A percentile compares a stretch with the other conserved stretches of the same genome.
Conservation (phyloP, 2,113 vertebrate genomes). For the Rhinopomastus cyanomelas region DNA sequence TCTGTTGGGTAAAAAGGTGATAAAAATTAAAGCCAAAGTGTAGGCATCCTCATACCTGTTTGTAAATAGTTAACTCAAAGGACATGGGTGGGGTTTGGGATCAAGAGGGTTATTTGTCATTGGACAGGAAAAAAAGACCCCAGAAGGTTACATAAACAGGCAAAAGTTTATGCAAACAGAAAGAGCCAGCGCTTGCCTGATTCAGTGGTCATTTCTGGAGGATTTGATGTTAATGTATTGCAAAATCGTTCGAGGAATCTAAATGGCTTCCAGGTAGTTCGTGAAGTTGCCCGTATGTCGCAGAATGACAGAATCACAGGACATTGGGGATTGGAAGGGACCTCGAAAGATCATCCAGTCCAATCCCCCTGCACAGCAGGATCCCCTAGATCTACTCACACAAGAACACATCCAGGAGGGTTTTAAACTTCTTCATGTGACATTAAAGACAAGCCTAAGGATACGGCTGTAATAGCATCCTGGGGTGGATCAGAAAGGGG, state of each 20-base stretch:
- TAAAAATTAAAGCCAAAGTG: not conserved
- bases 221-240: slow-evolving; percentile 27
- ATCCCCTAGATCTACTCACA: no score
- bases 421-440: no score
- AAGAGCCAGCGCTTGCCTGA: not conserved
- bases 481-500: no score
- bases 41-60: not conserved
- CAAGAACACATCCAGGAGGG: no score
- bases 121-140: not conserved
- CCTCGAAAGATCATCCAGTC: no score
- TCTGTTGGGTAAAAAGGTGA: not conserved
- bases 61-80: slow-evolving; percentile 40
- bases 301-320: no score
- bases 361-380: no score
- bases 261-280: not conserved
- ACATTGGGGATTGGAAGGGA: no score
- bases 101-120: slow-evolving; percentile 26
- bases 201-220: slow-evolving; percentile 1
- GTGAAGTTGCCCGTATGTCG: not conserved
- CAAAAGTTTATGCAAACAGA: slow-evolving; percentile 36
- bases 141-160: slow-evolving; percentile 53
- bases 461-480: no score
- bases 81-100: not conserved
- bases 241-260: slow-evolving; percentile 22
- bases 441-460: not conserved